Evolutionary conservation across 2,888 invertebrate species (phyloP), one percentile per base, ranked within the genome.

Genomic region (Tigriopus californicus): DNA sequence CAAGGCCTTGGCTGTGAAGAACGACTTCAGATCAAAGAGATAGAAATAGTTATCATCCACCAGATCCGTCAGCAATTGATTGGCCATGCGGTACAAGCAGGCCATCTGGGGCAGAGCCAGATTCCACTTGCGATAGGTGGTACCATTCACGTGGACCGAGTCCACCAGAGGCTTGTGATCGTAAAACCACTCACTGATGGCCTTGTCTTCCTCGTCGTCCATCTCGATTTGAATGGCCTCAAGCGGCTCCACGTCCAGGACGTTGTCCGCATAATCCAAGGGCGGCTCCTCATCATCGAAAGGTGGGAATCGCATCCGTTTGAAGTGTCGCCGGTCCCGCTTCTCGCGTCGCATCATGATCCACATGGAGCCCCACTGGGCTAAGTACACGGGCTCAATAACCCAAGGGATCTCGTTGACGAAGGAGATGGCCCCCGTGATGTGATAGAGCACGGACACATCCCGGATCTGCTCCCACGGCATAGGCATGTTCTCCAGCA

Each of bases 351-450:
- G 78, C 97, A 99, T 97, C 95, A 98, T 98, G 66, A 99, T 97
- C 98, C 98, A 99, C 97, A 99, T 98, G 1, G 97, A 92, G 48
- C 84, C 97, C 98, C 98, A 99, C 70, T 99, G 98, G 1, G 97
- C 97, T 65, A 99, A 94, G 70, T 97, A 99, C 5, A 97, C 86
- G 0, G 98, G 98, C 69, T 99, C 98, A 66, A 98, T 87, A 2
- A 97, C 94, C 92, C 97, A 95, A 1, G 98, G 98, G 67, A 99
- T 98, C 76, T 99, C 98, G 75, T 99, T 98, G 3, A 98, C 95
- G 74, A 99, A 99, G 8, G 98, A 97, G 62, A 99, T 99, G 13
- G 98, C 98, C 53, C 98, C 98, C 10, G 98, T 99, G 62, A 98
- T 97, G 68, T 99, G 98, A 71, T 98, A 99, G 25, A 98, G 75